phyloP scores from a whole-genome alignment of 2,113 vertebrate genomes.

The Cephalophus harveyi region DNA sequence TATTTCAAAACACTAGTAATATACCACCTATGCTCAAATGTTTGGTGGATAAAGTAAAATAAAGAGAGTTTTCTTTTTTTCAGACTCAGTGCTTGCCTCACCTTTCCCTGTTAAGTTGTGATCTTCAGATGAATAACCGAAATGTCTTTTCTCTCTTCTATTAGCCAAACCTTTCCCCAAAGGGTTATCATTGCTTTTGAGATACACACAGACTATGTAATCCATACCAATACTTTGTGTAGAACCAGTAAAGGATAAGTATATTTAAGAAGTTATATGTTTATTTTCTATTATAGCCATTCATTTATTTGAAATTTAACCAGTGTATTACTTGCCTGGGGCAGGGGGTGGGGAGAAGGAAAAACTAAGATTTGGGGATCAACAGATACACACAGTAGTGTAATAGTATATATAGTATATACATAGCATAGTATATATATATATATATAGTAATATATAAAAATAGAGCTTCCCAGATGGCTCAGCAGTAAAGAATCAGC shows the following conservation, averaged over 20 bases:
- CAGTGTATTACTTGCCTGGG: background rate
- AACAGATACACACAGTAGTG: background rate
- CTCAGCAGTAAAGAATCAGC: background rate
- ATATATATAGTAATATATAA: too few relatives aligned
- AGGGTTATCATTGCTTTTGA: background rate
- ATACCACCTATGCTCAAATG: conserved; percentile 2
- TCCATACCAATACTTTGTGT: background rate
- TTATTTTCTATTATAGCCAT: background rate
- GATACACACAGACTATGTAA: background rate
- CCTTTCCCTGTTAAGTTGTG: background rate
- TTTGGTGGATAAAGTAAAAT: background rate
- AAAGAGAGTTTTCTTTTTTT: background rate
- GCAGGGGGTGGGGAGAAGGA: background rate
- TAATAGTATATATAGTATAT: too few relatives aligned
- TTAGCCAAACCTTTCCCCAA: background rate
- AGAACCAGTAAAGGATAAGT: background rate
- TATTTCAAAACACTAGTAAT: conserved; percentile 55
- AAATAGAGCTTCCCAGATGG: background rate
- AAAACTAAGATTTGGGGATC: background rate
- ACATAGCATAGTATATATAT: too few relatives aligned
- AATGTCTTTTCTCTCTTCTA: background rate
- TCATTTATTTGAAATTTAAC: conserved; percentile 13
- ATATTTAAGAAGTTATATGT: background rate
- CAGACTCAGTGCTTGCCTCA: background rate
- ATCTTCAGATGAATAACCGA: background rate